phyloP scores from a whole-genome alignment of 2,113 vertebrate species.

The Hipposideros armiger region DNA sequence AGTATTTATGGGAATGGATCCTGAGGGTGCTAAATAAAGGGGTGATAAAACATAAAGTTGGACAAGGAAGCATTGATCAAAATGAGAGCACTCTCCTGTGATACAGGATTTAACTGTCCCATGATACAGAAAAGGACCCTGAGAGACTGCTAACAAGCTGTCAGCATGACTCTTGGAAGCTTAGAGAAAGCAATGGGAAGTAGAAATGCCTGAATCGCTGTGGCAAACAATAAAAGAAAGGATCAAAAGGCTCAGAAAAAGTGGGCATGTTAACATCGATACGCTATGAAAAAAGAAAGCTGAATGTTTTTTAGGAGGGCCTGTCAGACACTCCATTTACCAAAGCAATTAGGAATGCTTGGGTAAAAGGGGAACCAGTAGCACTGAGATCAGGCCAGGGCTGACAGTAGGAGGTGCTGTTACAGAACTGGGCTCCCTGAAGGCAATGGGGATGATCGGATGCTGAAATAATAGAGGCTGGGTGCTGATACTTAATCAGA shows the following conservation, averaged over 20 bases:
- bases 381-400: neutral
- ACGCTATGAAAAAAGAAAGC: neutral
- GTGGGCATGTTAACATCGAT: neutral
- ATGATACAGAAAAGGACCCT: neutral
- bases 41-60: neutral
- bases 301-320: neutral
- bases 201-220: neutral
- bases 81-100: slow-evolving; percentile 14
- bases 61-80: slow-evolving; percentile 51
- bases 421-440: neutral
- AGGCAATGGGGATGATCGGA: neutral
- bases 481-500: slow-evolving; percentile 16
- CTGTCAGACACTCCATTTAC: neutral
- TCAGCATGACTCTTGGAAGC: slow-evolving; percentile 35
- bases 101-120: slow-evolving; percentile 32
- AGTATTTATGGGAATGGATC: neutral
- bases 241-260: neutral
- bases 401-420: neutral
- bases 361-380: neutral
- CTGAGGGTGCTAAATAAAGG: neutral
- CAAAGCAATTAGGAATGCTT: neutral
- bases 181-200: slow-evolving; percentile 8
- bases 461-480: slow-evolving; percentile 16
- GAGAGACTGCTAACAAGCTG: slow-evolving; percentile 57
- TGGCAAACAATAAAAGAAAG: slow-evolving; percentile 39